Evolutionary conservation across 1,140 invertebrate species (phyloP), one percentile per base, ranked within the genome.

Genomic region (Acromyrmex heyeri): DNA sequence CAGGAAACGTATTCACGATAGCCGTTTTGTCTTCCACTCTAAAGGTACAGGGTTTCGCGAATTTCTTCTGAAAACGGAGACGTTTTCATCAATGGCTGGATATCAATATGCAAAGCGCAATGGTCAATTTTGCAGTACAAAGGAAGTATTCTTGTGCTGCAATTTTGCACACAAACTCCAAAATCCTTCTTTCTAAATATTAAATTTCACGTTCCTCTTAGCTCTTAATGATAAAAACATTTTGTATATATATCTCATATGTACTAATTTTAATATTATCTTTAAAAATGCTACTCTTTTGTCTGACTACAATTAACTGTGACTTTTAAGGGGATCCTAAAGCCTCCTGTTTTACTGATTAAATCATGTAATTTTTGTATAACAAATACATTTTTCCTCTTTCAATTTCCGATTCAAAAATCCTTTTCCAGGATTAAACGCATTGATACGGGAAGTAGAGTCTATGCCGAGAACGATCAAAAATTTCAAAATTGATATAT

Each of bases 21-120:
- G 21, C 16, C 27, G 27, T 53, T 57, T 55, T 21, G 48, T 44
- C 30, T 81, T 57, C 69, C 48, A 30, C 21, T 70, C 57, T 65
- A 57, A 70, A 70, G 34, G 50, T 69, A 10, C 64, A 50, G 64
- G 10, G 6, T 78, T 65, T 50, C 76, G 24, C 44, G 18, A 70
- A 70, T 81, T 81, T 57, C 65, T 57, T 59, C 30, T 81, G 78
- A 70, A 81, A 81, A 48, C 5, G 34, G 50, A 81, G 30, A n/a
- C 4, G 50, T 10, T 57, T 69, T 38, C 1, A 30, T 70, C 64
- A 21, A 70, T n/a, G n/a, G 4, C 27, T n/a, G 10, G 16, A 27
- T 81, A 59, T 81, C 78, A 70, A 44, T 67, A 34, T 81, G 57
- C 78, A 70, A 59, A 81, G 59, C 14, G 34, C 34, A 57, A 6